Conservation (phyloP, 2,888 invertebrate genomes). For the Hypselothyrea guttata region DNA sequence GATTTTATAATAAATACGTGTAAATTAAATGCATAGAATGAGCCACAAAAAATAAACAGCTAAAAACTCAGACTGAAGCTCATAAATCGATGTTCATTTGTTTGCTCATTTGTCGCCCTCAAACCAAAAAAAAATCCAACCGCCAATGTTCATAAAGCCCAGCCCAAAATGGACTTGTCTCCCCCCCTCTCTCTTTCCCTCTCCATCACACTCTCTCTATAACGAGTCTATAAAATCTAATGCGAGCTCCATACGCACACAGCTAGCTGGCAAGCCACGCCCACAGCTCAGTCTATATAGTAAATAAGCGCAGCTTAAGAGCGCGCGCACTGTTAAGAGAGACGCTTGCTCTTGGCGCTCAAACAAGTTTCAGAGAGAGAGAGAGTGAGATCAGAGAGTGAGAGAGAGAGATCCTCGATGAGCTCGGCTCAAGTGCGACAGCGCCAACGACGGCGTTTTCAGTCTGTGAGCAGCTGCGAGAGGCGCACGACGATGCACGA, state of each 20-base stretch:
- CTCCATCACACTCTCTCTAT: too few relatives aligned
- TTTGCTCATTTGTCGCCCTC: slow-evolving; percentile 61
- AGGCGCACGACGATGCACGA: slow-evolving; percentile 64
- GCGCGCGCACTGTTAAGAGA: slow-evolving; percentile 41
- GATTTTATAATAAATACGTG: slow-evolving; percentile 54
- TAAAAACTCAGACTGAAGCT: slow-evolving; percentile 21
- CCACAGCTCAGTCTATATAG: slow-evolving; percentile 56
- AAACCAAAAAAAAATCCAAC: slow-evolving; percentile 31
- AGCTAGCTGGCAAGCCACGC: slow-evolving; percentile 56
- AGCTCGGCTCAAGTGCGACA: slow-evolving; percentile 48
- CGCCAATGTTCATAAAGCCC: slow-evolving; percentile 62
- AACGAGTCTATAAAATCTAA: slow-evolving; percentile 73
- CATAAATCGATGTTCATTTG: slow-evolving; percentile 65
- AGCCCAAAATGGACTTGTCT: slow-evolving; percentile 66
- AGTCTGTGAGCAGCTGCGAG: slow-evolving; percentile 70
- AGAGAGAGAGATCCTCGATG: slow-evolving; percentile 25
- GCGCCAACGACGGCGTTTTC: slow-evolving; percentile 41
- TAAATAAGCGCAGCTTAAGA: slow-evolving; percentile 46
- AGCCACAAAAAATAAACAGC: too few relatives aligned
- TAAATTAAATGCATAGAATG: slow-evolving; percentile 41
- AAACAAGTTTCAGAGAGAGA: not conserved
- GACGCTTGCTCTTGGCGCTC: not conserved
- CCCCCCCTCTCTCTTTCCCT: too few relatives aligned
- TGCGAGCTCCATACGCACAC: slow-evolving; percentile 55
- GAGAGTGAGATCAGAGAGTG: slow-evolving; percentile 5